Percentiles rank a stretch among this genome's conserved stretches.
phyloP scores from a whole-genome alignment of 64 coral and sea anemone genomes.

The Trachythela sp. region DNA sequence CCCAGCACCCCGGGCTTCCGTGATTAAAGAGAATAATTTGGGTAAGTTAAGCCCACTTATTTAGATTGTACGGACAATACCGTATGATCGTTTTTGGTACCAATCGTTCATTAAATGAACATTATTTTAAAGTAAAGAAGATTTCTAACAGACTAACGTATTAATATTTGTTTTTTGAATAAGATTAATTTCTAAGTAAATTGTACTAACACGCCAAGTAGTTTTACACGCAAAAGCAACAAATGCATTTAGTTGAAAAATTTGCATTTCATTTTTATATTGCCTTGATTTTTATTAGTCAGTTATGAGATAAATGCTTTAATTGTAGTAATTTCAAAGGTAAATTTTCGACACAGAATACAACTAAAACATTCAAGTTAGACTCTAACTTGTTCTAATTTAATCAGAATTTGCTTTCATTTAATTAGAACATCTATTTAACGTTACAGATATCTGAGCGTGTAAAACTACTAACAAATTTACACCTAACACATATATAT shows the following conservation, averaged over 20 bases:
- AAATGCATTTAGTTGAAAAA: neutral
- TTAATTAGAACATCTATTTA: no score
- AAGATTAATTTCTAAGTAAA: neutral
- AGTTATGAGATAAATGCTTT: no score
- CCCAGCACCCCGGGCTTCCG: neutral
- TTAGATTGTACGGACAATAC: neutral
- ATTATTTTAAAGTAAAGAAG: conserved; percentile 25
- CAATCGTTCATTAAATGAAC: conserved; percentile 27
- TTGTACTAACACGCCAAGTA: neutral
- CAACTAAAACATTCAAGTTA: neutral
- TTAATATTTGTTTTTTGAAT: neutral
- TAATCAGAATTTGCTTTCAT: neutral
- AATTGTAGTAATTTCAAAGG: no score
- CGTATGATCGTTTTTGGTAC: conserved; percentile 13
- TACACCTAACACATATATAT: no score
- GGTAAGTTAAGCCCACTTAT: neutral
- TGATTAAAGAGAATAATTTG: conserved; percentile 18
- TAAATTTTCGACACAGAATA: no score
- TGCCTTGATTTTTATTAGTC: neutral
- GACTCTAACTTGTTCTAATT: neutral
- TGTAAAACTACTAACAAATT: no score
- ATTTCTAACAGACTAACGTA: conserved; percentile 22
- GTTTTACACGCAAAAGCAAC: neutral
- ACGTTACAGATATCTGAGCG: no score
- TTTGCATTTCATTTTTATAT: neutral